A percentile compares a stretch with the other conserved stretches of the same genome.
Evolutionary conservation across 2,113 vertebrate genomes (phyloP).

Genomic region (Ariopsis seemanni): DNA sequence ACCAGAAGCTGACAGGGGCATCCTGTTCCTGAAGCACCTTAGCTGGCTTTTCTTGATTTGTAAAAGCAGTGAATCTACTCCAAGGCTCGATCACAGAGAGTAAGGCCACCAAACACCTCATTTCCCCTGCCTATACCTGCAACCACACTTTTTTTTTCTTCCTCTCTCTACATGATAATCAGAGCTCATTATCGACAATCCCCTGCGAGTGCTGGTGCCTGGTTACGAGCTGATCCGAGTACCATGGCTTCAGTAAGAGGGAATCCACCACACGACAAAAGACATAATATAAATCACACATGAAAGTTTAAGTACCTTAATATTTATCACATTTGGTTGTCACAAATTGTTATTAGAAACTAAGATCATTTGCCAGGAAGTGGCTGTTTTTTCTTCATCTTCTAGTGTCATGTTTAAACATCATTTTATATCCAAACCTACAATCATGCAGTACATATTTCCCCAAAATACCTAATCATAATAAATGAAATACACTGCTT

Average conservation of each 20-base stretch:
- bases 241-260: slow-evolving; percentile 13
- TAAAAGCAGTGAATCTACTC: neutral
- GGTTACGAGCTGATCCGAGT: slow-evolving; percentile 37
- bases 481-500: neutral
- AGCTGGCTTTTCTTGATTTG: neutral
- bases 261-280: neutral
- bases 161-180: slow-evolving; percentile 51
- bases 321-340: neutral
- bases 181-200: slow-evolving; percentile 64
- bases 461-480: neutral
- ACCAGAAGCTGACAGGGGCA: neutral
- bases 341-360: neutral
- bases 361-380: neutral
- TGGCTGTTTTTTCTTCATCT: neutral
- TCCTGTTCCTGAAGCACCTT: neutral
- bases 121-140: neutral
- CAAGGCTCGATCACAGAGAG: neutral
- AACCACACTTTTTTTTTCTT: no score
- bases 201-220: slow-evolving; percentile 50
- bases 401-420: neutral
- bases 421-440: neutral
- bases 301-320: neutral
- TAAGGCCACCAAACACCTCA: neutral
- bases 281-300: no score
- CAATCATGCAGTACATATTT: neutral